phyloP scores from a whole-genome alignment of 2,888 invertebrate genomes.

The Tillus elongatus region DNA sequence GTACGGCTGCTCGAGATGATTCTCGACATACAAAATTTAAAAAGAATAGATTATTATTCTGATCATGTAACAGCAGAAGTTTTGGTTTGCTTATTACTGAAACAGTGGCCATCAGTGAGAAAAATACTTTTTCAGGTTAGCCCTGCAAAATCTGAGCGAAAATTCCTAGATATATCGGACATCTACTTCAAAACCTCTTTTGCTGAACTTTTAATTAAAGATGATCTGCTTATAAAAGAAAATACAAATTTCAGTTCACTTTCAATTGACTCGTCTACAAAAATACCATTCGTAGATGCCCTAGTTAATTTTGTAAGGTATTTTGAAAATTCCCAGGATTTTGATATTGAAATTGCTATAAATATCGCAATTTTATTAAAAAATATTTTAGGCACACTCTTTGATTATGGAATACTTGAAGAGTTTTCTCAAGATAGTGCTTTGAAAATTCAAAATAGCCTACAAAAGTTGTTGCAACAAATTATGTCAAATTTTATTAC shows the following conservation, averaged over 20 bases:
- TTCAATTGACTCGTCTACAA: too few relatives aligned
- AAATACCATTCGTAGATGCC: too few relatives aligned
- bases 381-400: too few relatives aligned
- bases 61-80: constrained; percentile 22
- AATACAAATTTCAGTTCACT: too few relatives aligned
- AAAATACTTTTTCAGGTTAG: neutral
- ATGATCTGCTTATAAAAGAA: too few relatives aligned
- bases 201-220: constrained; percentile 22
- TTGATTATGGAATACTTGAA: too few relatives aligned
- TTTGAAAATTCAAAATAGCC: too few relatives aligned
- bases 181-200: constrained; percentile 30
- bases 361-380: too few relatives aligned
- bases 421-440: too few relatives aligned
- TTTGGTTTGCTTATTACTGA: constrained; percentile 30
- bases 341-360: constrained; percentile 5
- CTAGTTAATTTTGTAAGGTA: neutral
- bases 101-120: constrained; percentile 27
- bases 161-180: constrained; percentile 24
- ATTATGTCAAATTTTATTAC: too few relatives aligned
- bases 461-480: too few relatives aligned
- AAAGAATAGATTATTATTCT: constrained; percentile 17
- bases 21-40: constrained; percentile 24
- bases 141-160: constrained; percentile 1
- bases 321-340: constrained; percentile 6
- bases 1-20: constrained; percentile 27